These are phyloP conservation scores for Stenolophus ochropezus DNA, from an alignment of 2,888 invertebrate species.

Conservation along the genomic window DNA sequence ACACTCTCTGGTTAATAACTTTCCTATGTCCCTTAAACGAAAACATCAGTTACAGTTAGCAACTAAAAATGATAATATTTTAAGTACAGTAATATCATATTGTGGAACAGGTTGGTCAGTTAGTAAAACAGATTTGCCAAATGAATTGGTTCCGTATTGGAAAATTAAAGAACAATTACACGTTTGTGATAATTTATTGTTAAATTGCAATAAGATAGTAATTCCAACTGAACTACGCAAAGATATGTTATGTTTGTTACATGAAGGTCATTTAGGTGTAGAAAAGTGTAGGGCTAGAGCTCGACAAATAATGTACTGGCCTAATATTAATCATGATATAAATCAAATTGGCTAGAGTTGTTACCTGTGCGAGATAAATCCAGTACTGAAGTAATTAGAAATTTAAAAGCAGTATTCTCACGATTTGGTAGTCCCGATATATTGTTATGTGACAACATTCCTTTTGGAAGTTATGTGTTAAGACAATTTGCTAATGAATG, in stretches of 20 bases:
- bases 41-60: not conserved
- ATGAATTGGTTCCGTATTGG: not conserved
- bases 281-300: slow-evolving; percentile 1
- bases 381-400: too few relatives aligned
- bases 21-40: not conserved
- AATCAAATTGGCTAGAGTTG: slow-evolving; percentile 18
- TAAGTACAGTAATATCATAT: not conserved
- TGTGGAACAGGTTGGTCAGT: not conserved
- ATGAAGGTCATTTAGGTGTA: slow-evolving; percentile 6
- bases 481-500: not conserved
- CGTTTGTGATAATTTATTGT: not conserved
- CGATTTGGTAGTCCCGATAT: not conserved
- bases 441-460: slow-evolving; percentile 1
- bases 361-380: not conserved
- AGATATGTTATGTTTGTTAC: not conserved
- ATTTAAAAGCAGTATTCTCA: slow-evolving; percentile 17
- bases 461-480: not conserved
- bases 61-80: not conserved
- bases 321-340: not conserved
- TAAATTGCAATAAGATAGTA: not conserved
- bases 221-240: not conserved
- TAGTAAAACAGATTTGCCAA: not conserved
- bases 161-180: too few relatives aligned
- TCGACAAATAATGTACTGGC: slow-evolving; percentile 2
- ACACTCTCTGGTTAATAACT: not conserved